These are phyloP conservation scores for Meteorus colon DNA, from an alignment of 2,888 invertebrate species.

Conservation along the genomic window DNA sequence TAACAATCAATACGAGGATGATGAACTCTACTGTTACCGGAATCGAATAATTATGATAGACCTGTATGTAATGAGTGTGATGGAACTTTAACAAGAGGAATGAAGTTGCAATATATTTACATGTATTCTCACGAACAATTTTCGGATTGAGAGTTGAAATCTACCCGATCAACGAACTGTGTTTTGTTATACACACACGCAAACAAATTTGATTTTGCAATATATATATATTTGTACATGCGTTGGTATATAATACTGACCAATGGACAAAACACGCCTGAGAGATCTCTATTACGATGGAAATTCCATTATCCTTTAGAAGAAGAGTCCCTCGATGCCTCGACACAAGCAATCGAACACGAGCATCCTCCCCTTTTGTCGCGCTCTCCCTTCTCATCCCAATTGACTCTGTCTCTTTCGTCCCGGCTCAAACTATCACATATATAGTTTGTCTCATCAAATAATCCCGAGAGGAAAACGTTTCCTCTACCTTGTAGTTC, in stretches of 20 bases:
- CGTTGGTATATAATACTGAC: slow-evolving; percentile 32
- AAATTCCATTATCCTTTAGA: slow-evolving; percentile 46
- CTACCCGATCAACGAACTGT: neutral
- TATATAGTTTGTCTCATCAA: slow-evolving; percentile 7
- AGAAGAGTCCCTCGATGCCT: slow-evolving; percentile 44
- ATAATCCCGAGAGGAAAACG: slow-evolving; percentile 11
- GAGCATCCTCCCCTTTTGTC: slow-evolving; percentile 29
- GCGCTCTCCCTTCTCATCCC: slow-evolving; percentile 1
- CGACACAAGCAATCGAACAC: slow-evolving; percentile 44
- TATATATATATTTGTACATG: slow-evolving; percentile 30
- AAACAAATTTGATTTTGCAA: neutral
- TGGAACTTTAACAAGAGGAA: neutral
- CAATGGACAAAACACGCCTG: slow-evolving; percentile 40
- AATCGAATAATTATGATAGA: neutral
- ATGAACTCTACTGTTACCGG: neutral
- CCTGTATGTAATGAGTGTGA: neutral
- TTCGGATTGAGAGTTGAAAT: no score
- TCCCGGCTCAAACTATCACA: neutral
- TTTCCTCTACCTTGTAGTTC: neutral
- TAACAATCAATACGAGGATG: neutral
- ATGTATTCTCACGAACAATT: no score
- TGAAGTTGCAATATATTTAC: no score
- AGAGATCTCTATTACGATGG: slow-evolving; percentile 47
- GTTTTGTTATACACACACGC: neutral
- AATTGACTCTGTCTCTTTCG: neutral